Evolutionary conservation across 2,888 invertebrate genomes (phyloP).

Genomic region (Hydroisotoma schaefferi): DNA sequence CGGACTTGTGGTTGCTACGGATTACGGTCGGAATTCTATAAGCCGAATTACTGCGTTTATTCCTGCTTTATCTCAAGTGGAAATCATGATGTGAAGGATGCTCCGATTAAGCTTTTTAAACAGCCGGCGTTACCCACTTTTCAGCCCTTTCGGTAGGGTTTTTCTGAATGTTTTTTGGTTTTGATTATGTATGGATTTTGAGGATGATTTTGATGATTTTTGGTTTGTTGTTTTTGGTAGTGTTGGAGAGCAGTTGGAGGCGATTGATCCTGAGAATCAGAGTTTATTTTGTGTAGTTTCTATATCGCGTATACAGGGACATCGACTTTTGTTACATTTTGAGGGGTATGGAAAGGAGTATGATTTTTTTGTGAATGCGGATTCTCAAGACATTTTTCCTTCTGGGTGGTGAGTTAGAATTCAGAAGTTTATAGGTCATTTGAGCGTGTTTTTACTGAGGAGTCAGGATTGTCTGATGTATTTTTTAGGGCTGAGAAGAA

Average conservation of each 20-base stretch:
- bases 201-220: slow-evolving; percentile 29
- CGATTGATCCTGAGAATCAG: slow-evolving; percentile 88
- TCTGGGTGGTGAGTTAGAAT: slow-evolving; percentile 67
- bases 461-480: no score
- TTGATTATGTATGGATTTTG: neutral
- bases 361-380: slow-evolving; percentile 91
- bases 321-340: slow-evolving; percentile 80
- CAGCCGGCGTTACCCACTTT: slow-evolving; percentile 72
- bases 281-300: slow-evolving; percentile 83
- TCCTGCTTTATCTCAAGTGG: slow-evolving; percentile 17
- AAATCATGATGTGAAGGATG: slow-evolving; percentile 50
- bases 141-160: slow-evolving; percentile 59
- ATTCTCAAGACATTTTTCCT: slow-evolving; percentile 87
- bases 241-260: slow-evolving; percentile 86
- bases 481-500: neutral
- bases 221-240: no score
- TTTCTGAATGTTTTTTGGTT: neutral
- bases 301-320: slow-evolving; percentile 72
- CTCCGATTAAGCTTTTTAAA: slow-evolving; percentile 72
- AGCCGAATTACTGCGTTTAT: slow-evolving; percentile 60
- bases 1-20: slow-evolving; percentile 82
- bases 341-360: slow-evolving; percentile 80
- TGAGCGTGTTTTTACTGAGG: no score
- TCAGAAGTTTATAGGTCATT: neutral
- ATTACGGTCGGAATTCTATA: slow-evolving; percentile 75